Percentiles rank a stretch among this genome's conserved stretches.
phyloP scores from a whole-genome alignment of 2,888 invertebrate species.

The Caenorhabditis japonica region DNA sequence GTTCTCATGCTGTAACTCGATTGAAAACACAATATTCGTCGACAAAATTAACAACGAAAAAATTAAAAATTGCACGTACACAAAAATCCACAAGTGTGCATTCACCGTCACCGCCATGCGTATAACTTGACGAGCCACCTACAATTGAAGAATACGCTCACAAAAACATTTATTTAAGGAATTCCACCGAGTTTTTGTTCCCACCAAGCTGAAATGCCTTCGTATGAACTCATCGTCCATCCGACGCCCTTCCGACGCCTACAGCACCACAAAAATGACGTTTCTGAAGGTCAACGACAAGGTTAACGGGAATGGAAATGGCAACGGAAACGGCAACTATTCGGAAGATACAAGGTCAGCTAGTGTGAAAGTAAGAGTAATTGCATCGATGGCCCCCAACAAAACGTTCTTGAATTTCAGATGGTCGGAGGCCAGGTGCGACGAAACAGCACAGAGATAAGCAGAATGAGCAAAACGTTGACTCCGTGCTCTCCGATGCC shows the following conservation, averaged over 20 bases:
- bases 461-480: conserved; percentile 46
- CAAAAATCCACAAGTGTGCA: no score
- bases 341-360: conserved; percentile 49
- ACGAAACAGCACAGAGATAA: conserved; percentile 53
- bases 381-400: no score
- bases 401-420: no score
- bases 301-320: conserved; percentile 15
- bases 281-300: conserved; percentile 42
- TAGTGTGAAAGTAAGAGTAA: conserved; percentile 40
- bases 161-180: conserved; percentile 70
- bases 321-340: conserved; percentile 24
- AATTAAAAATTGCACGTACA: no score
- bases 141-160: no score
- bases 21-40: no score
- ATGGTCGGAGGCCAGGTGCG: conserved; percentile 50
- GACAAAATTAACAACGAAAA: background rate
- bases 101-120: no score
- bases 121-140: no score
- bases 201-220: conserved; percentile 56
- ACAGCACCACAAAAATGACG: conserved; percentile 63
- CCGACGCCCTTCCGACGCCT: conserved; percentile 63
- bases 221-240: conserved; percentile 41
- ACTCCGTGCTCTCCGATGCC: conserved; percentile 50
- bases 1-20: no score
- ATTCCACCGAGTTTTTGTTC: conserved; percentile 75